Conservation (phyloP, 2,888 invertebrate species). For the Eristalis intricaria region DNA sequence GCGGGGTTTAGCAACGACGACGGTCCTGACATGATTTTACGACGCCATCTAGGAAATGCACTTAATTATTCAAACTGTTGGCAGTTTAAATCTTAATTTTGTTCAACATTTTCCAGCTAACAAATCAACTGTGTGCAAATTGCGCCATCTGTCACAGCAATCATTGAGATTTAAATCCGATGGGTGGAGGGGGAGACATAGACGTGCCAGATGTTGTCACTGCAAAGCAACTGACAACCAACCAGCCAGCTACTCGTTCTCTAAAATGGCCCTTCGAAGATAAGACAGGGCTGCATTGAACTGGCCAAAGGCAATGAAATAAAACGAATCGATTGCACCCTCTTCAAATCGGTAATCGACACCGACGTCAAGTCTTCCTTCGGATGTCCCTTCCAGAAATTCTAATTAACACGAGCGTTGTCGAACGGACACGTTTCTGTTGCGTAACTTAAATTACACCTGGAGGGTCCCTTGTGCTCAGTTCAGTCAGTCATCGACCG, state of each 20-base stretch:
- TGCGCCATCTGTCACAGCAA: not conserved
- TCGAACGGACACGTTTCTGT: not conserved
- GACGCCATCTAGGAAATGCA: conserved; percentile 23
- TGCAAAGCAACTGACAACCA: not conserved
- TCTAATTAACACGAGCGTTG: not conserved
- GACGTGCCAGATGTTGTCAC: not conserved
- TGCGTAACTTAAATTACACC: not conserved
- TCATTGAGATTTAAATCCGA: not conserved
- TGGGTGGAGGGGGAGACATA: not conserved
- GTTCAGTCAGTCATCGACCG: no score
- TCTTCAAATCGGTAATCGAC: no score
- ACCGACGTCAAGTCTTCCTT: no score
- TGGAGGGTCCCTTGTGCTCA: not conserved
- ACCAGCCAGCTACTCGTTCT: not conserved
- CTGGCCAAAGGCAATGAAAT: no score
- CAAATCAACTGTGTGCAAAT: not conserved
- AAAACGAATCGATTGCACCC: no score
- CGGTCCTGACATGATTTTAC: conserved; percentile 22
- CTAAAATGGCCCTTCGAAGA: no score
- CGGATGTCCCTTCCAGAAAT: not conserved
- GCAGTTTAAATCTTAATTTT: conserved; percentile 44
- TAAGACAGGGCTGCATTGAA: no score
- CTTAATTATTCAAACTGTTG: conserved; percentile 40
- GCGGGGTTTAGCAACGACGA: not conserved
- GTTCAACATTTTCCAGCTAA: not conserved